Base-by-base conservation (phyloP, 1,140 invertebrate species). In the Lutraria rhynchaena region DNA sequence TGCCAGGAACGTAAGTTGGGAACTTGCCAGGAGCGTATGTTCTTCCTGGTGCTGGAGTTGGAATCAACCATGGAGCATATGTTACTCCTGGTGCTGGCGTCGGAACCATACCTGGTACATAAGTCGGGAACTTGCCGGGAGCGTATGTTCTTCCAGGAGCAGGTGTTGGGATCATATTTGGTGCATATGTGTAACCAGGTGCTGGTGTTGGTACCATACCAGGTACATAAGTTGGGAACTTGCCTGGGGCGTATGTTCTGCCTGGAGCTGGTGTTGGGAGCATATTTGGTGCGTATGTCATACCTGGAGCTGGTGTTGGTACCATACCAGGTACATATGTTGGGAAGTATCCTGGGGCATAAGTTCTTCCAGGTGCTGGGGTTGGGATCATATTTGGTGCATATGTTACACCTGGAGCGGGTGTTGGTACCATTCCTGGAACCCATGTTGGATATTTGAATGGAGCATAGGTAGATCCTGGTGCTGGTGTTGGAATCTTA, bases 281-380 rank as follows among this genome's bases (percentile, higher is more conserved):
- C 58, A 73, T 78, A n/a, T 37, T 44, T 37, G 83, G 75, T 27
- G 53, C 74, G 71, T 82, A 81, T 55, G 65, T 84, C 17, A 71
- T 60, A 15, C 84, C 84, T n/a, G 83, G 82, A 9, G 77, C 61
- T 19, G 75, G 77, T 46, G 67, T 74, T 67, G 81, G 86, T 41
- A 83, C 60, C 61, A 82, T 74, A 22, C 69, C 76, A 31, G 86
- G 83, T 44, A 69, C 63, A 19, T 24, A 61, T 31, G 81, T 81
- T 69, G 85, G 87, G 55, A 69, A 76, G 1, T 83, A 46, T 0
- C 22, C n/a, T 67, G 87, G 87, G 41, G 85, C 86, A 73, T 86
- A 86, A 1, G 87, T 88, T 55, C 69, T 61, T 27, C 85, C 85
- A 33, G 85, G 84, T 0, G 73, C 65, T 55, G 86, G 87, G n/a